Evolutionary conservation across 2,113 vertebrate species (phyloP), one percentile per base, ranked within the genome.

Genomic region (Monarcha castaneiventris): DNA sequence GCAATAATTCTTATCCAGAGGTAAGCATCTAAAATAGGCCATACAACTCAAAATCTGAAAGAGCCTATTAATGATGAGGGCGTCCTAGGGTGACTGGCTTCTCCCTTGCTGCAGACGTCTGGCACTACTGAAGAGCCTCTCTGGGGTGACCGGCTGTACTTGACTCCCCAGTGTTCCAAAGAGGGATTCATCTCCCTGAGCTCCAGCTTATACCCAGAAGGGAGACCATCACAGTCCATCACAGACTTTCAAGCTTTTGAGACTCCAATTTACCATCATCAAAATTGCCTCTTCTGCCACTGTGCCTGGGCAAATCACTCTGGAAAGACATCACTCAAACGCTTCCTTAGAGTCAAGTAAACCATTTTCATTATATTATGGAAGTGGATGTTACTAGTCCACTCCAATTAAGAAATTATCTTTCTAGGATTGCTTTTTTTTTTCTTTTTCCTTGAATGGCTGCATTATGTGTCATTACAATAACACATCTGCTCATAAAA

Each of bases 401-500:
- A 13, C 32, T 77, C 44, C 49, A 75, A 27, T 25, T 29, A 33
- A 51, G 64, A 59, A 51, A n/a, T 27, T 2, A 32, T 33, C 3
- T 59, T 83, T 62, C 35, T 39, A 30, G 13, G 13, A 37, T 54
- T 55, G 6, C 27, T 52, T 37, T 6, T 44, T 17, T 37, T 52
- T 35, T 13, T 13, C 4, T 58, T 75, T 46, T 72, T n/a, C 11
- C 27, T 49, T 75, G 39, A 94, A 75, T 51, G 72, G 8, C 9
- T 43, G 52, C 21, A 68, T 89, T 89, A n/a, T 73, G 9, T 72
- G 63, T 33, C 41, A 75, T 44, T 43, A 69, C 68, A 86, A 56
- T 76, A 64, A 80, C 68, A 79, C 62, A 86, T 73, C 84, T 94
- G 84, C 58, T 73, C 54, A 91, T 83, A 35, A 91, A 89, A 80